Conservation (phyloP, 2,888 invertebrate genomes). For the Xestia sexstrigata region DNA sequence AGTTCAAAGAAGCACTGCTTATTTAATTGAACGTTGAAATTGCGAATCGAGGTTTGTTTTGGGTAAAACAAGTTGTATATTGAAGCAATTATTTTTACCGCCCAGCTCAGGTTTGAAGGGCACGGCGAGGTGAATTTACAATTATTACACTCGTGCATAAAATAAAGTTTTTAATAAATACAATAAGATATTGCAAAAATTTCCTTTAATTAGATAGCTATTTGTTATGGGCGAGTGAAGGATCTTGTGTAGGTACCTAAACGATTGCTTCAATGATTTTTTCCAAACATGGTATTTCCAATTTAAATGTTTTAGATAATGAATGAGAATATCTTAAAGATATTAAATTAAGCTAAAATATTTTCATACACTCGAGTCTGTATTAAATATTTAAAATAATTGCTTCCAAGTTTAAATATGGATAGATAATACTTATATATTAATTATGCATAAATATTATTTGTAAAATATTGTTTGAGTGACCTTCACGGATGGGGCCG, state of each 20-base stretch:
- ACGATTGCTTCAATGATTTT: not conserved
- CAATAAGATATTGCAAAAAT: not conserved
- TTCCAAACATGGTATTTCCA: not conserved
- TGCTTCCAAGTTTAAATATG: not conserved
- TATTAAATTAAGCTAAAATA: not conserved
- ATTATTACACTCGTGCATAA: not conserved
- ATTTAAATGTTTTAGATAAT: not conserved
- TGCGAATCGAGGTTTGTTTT: conserved; percentile 3
- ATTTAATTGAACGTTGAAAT: not conserved
- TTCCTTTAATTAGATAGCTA: not conserved
- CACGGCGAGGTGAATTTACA: not conserved
- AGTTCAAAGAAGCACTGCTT: conserved; percentile 11
- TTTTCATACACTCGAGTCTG: not conserved
- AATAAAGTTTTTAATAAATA: not conserved
- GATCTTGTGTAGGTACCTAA: not conserved
- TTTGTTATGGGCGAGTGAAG: not conserved
- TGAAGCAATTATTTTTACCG: not conserved
- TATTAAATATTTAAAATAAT: not conserved
- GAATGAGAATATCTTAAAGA: not conserved
- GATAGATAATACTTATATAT: not conserved
- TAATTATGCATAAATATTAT: not conserved
- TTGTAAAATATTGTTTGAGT: not conserved
- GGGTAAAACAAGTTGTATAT: not conserved
- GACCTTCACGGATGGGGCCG: no score
- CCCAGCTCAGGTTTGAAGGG: not conserved